Percentiles rank a stretch among this genome's conserved stretches.
Conservation (phyloP, 1,140 invertebrate species). For the Musca vetustissima region DNA sequence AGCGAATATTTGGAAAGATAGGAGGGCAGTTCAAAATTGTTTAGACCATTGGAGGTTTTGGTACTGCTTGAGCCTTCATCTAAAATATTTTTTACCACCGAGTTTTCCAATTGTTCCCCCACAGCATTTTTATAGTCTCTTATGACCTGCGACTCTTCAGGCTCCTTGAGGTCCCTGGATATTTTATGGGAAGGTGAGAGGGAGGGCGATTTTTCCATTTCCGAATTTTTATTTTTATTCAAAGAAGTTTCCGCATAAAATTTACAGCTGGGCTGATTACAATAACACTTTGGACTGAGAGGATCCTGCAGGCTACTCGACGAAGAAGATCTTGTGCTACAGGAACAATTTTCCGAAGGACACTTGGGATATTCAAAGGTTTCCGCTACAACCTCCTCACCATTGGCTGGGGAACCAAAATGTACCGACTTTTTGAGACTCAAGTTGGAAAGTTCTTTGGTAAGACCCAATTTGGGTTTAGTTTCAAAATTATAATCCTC, state of each 20-base stretch:
- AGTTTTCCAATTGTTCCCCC: conserved; percentile 27
- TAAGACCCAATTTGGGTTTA: conserved; percentile 28
- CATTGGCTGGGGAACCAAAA: conserved; percentile 37
- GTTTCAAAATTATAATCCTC: conserved; percentile 14
- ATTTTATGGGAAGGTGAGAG: background rate
- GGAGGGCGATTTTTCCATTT: background rate
- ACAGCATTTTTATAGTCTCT: conserved; percentile 48
- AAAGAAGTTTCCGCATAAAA: background rate
- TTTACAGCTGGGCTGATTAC: conserved; percentile 40
- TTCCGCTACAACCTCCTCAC: conserved; percentile 37
- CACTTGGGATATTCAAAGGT: conserved; percentile 53
- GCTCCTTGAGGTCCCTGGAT: conserved; percentile 7
- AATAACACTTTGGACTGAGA: conserved; percentile 40
- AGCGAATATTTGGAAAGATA: conserved; percentile 43
- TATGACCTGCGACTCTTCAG: conserved; percentile 43
- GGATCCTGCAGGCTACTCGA: conserved; percentile 41
- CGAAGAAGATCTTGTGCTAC: conserved; percentile 48
- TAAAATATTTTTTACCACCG: conserved; percentile 28
- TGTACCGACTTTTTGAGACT: conserved; percentile 44
- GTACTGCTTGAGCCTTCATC: conserved; percentile 19
- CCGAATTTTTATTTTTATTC: background rate
- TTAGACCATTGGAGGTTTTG: conserved; percentile 25
- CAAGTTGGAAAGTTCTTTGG: background rate
- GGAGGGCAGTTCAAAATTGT: conserved; percentile 44
- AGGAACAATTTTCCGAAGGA: conserved; percentile 50